Conservation (phyloP, 2,888 invertebrate genomes). For the Loripinus fragilis region DNA sequence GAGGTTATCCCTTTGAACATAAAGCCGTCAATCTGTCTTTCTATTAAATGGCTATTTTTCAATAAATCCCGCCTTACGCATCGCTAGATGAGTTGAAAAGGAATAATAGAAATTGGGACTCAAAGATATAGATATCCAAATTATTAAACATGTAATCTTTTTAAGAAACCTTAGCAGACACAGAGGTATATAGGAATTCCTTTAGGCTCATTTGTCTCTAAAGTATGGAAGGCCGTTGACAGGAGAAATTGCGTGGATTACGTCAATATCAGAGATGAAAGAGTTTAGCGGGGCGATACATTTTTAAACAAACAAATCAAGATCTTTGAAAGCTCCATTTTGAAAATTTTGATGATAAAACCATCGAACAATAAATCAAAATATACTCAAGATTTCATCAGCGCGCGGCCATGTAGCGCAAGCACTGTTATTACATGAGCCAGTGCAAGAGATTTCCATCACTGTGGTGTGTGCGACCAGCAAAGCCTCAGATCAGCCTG, state of each 20-base stretch:
- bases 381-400: constrained; percentile 36
- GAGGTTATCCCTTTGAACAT: constrained; percentile 52
- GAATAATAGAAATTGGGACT: constrained; percentile 51
- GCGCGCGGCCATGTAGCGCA: not conserved
- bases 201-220: constrained; percentile 52
- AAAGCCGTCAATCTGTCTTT: constrained; percentile 25
- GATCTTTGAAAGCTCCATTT: constrained; percentile 60
- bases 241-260: constrained; percentile 60
- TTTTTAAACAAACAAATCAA: constrained; percentile 65
- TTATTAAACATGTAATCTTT: constrained; percentile 61
- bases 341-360: constrained; percentile 60
- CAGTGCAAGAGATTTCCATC: too few species aligned
- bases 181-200: constrained; percentile 48
- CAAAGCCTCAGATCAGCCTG: too few species aligned
- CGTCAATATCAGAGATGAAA: constrained; percentile 61
- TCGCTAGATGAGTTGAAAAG: constrained; percentile 48
- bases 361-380: constrained; percentile 57
- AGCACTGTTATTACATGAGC: constrained; percentile 1
- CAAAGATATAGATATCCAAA: constrained; percentile 43
- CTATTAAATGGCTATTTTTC: constrained; percentile 64
- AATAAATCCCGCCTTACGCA: constrained; percentile 50
- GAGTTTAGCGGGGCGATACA: constrained; percentile 55
- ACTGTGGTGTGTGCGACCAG: too few species aligned
- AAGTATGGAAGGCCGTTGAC: constrained; percentile 39
- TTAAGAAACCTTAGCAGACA: constrained; percentile 45